A percentile compares a stretch with the other conserved stretches of the same genome.
Evolutionary conservation across 37 sponge, comb jelly and placozoan species (phyloP).

Genomic region (Chondrilla cf. caribensis): DNA sequence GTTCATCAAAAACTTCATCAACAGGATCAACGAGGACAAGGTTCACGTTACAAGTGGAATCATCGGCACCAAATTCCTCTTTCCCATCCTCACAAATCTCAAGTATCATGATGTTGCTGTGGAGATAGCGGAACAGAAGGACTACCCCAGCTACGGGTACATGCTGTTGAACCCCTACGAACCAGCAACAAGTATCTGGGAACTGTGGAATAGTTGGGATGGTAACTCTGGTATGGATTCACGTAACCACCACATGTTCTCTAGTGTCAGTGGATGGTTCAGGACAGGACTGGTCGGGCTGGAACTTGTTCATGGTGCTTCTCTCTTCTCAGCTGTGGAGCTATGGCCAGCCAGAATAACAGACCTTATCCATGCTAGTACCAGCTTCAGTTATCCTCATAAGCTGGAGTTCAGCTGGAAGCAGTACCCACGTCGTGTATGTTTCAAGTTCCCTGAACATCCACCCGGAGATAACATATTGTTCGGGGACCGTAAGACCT

Average conservation of each 20-base stretch:
- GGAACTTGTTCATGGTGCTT: not conserved
- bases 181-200: conserved; percentile 70
- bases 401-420: conserved; percentile 42
- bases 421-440: conserved; percentile 38
- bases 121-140: conserved; percentile 43
- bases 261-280: conserved; percentile 65
- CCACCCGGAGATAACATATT: not conserved
- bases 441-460: conserved; percentile 47
- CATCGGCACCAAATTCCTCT: conserved; percentile 42
- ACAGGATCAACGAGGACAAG: conserved; percentile 24
- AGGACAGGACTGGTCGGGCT: conserved; percentile 49
- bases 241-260: conserved; percentile 82
- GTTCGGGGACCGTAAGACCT: not conserved
- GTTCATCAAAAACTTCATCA: conserved; percentile 29
- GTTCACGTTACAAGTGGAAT: conserved; percentile 56
- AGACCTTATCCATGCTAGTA: conserved; percentile 34
- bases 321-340: conserved; percentile 34
- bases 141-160: conserved; percentile 74
- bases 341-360: conserved; percentile 43
- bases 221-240: conserved; percentile 62
- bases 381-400: conserved; percentile 33
- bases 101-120: conserved; percentile 41
- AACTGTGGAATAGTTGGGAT: conserved; percentile 59
- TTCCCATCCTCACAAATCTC: conserved; percentile 34
- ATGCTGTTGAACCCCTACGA: conserved; percentile 63